Evolutionary conservation across 2,113 vertebrate genomes (phyloP).

Genomic region (Heptranchias perlo): DNA sequence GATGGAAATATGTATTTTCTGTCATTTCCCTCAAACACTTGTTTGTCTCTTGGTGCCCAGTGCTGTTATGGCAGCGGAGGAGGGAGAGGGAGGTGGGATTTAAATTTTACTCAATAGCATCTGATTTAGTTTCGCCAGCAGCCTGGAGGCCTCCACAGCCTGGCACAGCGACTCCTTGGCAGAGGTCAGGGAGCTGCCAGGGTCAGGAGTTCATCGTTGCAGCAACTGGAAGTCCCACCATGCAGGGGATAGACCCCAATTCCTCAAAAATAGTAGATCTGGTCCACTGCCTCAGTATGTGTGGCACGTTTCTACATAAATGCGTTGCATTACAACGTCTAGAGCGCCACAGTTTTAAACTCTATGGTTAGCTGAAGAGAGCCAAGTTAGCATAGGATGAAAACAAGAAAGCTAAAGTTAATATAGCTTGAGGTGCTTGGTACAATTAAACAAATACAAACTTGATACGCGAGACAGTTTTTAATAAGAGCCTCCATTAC

Average conservation of each 20-base stretch:
- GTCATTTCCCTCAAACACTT: background rate
- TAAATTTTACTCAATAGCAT: background rate
- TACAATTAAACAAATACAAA: background rate
- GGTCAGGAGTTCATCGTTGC: background rate
- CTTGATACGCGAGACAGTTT: background rate
- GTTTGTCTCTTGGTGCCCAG: background rate
- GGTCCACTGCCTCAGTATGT: background rate
- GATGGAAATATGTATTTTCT: background rate
- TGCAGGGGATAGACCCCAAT: background rate
- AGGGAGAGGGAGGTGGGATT: no score
- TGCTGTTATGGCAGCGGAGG: background rate
- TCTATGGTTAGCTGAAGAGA: background rate
- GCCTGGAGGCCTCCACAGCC: background rate
- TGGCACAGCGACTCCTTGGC: background rate
- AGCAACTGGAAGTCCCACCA: background rate
- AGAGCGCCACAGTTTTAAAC: background rate
- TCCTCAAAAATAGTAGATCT: background rate
- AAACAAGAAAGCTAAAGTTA: background rate
- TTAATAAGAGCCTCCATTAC: background rate
- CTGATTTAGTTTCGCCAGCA: background rate
- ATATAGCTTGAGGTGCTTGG: background rate
- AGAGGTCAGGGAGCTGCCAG: background rate
- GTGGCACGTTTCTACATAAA: background rate
- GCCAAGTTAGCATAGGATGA: background rate
- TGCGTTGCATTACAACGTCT: background rate